Percentiles rank a stretch among this genome's conserved stretches.
phyloP scores from a whole-genome alignment of 1,140 invertebrate genomes.

The Pseudomyrmex sp. region DNA sequence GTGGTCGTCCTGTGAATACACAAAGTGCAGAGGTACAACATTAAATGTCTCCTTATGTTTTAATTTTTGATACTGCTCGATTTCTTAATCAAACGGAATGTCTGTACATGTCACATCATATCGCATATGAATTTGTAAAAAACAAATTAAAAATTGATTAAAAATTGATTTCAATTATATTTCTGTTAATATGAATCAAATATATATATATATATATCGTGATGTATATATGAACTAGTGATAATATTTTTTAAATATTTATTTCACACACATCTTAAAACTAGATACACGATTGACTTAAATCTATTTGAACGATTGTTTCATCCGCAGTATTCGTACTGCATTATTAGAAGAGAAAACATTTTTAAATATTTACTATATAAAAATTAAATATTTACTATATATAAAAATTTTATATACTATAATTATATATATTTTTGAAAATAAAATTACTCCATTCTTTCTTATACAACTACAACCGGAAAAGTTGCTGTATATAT shows the following conservation, averaged over 20 bases:
- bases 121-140: not conserved
- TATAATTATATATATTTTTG: conserved; percentile 32
- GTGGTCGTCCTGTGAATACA: conserved; percentile 71
- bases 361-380: conserved; percentile 35
- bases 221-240: not conserved
- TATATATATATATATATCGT: not conserved
- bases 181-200: not conserved
- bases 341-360: conserved; percentile 12
- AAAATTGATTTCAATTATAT: no score
- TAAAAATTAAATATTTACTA: conserved; percentile 19
- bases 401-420: not conserved
- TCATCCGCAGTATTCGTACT: not conserved
- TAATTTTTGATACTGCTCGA: conserved; percentile 4
- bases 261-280: conserved; percentile 13
- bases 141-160: not conserved
- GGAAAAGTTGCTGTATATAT: conserved; percentile 64
- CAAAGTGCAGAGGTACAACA: conserved; percentile 82
- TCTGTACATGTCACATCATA: conserved; percentile 9
- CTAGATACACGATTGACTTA: not conserved
- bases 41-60: conserved; percentile 61
- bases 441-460: conserved; percentile 22
- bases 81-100: not conserved
- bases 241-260: conserved; percentile 12
- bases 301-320: not conserved
- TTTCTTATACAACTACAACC: conserved; percentile 28